Evolutionary conservation across 1,140 invertebrate species (phyloP).

Genomic region (Pogonomyrmex californicus): DNA sequence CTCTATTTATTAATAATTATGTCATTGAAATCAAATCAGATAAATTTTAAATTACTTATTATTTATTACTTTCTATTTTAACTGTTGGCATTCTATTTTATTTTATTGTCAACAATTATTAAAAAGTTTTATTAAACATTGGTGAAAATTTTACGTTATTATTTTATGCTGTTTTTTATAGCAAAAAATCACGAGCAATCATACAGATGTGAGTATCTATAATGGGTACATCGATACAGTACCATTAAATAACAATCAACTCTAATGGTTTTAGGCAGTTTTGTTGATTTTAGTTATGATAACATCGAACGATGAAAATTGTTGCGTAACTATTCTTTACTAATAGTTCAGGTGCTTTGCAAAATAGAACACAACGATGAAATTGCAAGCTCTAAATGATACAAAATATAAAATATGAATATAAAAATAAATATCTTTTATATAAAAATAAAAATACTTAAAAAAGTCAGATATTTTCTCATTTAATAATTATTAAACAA

Average conservation of each 20-base stretch:
- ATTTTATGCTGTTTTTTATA: conserved; percentile 20
- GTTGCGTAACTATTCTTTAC: conserved; percentile 46
- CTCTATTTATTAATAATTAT: neutral
- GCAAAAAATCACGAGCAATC: conserved; percentile 1
- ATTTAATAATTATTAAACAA: neutral
- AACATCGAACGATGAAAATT: conserved; percentile 31
- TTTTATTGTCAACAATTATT: neutral
- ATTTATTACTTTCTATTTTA: neutral
- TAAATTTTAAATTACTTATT: neutral
- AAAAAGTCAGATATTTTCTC: neutral
- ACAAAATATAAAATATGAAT: neutral
- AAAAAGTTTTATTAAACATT: conserved; percentile 1
- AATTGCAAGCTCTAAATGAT: neutral
- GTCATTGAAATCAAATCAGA: neutral
- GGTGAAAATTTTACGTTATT: neutral
- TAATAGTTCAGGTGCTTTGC: neutral
- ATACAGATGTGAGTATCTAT: neutral
- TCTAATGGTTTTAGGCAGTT: conserved; percentile 34
- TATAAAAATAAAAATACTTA: conserved; percentile 10
- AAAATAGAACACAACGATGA: neutral
- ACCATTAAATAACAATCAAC: conserved; percentile 39
- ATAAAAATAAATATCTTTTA: neutral
- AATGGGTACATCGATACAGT: neutral
- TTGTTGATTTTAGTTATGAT: conserved; percentile 41
- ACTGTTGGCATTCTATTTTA: conserved; percentile 1